Evolutionary conservation across 2,888 invertebrate genomes (phyloP).

Genomic region (Pachymerium ferrugineum): DNA sequence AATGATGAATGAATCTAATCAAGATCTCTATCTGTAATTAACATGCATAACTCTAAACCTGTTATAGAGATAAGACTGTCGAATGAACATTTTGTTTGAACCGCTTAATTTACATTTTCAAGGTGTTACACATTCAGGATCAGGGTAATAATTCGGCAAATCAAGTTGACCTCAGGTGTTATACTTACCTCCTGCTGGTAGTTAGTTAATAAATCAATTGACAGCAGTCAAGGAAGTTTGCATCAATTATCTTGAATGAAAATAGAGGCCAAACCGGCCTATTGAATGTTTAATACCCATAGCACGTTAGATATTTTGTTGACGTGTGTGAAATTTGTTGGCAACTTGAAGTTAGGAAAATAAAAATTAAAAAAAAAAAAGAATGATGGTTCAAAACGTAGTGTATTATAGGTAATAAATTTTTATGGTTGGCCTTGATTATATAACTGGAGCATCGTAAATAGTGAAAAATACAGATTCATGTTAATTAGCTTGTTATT

Average conservation of each 20-base stretch:
- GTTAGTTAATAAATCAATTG: slow-evolving; percentile 7
- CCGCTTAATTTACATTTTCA: too few relatives aligned
- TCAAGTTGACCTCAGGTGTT: not conserved
- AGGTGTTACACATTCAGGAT: too few relatives aligned
- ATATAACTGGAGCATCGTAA: not conserved
- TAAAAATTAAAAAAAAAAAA: not conserved
- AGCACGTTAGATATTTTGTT: not conserved
- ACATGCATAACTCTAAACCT: too few relatives aligned
- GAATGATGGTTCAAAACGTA: not conserved
- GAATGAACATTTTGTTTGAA: too few relatives aligned
- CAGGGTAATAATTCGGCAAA: too few relatives aligned
- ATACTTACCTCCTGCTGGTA: not conserved
- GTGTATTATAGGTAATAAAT: not conserved
- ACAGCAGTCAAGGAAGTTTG: not conserved
- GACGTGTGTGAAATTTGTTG: not conserved
- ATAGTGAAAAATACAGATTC: not conserved
- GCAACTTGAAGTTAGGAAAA: not conserved
- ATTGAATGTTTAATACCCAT: not conserved
- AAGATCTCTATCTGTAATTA: too few relatives aligned
- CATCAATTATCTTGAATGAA: not conserved
- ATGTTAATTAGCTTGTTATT: not conserved
- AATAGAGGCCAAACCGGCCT: not conserved
- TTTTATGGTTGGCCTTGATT: not conserved
- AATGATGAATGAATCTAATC: too few relatives aligned
- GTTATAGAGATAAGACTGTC: too few relatives aligned